Percentiles rank a stretch among this genome's conserved stretches.
Evolutionary conservation across 2,888 invertebrate species (phyloP).

Genomic region (Himalopsyche tibetana): DNA sequence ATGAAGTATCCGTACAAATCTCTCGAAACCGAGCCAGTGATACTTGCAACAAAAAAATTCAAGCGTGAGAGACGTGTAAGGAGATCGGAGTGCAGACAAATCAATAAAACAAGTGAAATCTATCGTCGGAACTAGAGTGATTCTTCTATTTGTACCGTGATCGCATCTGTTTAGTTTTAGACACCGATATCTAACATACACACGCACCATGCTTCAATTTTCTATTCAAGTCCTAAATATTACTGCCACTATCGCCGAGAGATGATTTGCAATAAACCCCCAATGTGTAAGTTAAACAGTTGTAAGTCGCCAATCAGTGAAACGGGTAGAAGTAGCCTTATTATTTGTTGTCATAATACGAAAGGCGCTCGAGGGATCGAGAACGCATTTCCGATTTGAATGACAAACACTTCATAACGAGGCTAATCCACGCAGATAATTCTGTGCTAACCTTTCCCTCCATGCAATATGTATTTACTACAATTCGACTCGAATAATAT

Average conservation of each 20-base stretch:
- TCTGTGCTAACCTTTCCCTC: not conserved
- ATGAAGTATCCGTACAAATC: constrained; percentile 6
- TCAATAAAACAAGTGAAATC: no score
- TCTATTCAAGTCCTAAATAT: not conserved
- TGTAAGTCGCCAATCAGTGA: not conserved
- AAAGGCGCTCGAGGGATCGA: not conserved
- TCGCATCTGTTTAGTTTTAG: no score
- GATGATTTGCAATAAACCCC: not conserved
- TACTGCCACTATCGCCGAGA: not conserved
- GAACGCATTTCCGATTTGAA: not conserved
- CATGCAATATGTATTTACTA: no score
- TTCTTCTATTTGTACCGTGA: no score
- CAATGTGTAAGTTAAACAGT: not conserved
- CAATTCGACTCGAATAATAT: no score
- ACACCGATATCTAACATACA: constrained; percentile 15
- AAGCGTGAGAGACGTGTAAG: not conserved
- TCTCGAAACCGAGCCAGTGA: not conserved
- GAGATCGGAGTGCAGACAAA: not conserved
- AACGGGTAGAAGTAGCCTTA: not conserved
- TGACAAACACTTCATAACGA: not conserved
- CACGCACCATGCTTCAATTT: constrained; percentile 6
- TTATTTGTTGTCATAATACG: not conserved
- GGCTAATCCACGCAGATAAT: not conserved
- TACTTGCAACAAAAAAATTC: not conserved
- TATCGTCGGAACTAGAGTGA: no score